Conservation (phyloP, 2,888 invertebrate genomes). For the Pogonocherus hispidulus region DNA sequence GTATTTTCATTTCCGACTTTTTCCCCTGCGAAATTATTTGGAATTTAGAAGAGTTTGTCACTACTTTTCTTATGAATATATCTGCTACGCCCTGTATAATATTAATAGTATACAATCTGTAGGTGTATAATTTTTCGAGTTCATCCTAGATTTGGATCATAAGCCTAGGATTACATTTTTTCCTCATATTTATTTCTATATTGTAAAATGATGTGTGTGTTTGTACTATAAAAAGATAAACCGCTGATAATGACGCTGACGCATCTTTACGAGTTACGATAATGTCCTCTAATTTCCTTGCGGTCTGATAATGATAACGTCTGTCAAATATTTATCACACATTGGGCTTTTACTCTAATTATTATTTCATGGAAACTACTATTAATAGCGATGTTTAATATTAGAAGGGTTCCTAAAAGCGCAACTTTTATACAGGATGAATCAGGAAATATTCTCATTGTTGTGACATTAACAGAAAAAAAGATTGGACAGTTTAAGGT, state of each 20-base stretch:
- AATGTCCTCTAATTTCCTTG: constrained; percentile 16
- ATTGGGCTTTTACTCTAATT: neutral
- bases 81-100: too few species aligned
- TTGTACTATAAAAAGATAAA: constrained; percentile 26
- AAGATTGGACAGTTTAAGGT: neutral
- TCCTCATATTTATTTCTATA: constrained; percentile 23
- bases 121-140: too few species aligned
- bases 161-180: too few species aligned
- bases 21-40: too few species aligned
- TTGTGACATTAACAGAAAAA: neutral
- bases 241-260: constrained; percentile 7
- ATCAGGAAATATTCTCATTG: neutral
- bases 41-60: too few species aligned
- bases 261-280: constrained; percentile 9
- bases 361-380: neutral
- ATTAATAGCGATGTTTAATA: neutral
- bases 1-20: too few species aligned
- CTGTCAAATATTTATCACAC: neutral
- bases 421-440: neutral
- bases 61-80: too few species aligned
- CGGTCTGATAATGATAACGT: neutral
- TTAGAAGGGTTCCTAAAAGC: neutral
- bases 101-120: too few species aligned
- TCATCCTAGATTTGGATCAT: too few species aligned
- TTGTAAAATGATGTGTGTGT: constrained; percentile 9